Evolutionary conservation across 2,113 vertebrate species (phyloP).

Genomic region (Dromas ardeola): DNA sequence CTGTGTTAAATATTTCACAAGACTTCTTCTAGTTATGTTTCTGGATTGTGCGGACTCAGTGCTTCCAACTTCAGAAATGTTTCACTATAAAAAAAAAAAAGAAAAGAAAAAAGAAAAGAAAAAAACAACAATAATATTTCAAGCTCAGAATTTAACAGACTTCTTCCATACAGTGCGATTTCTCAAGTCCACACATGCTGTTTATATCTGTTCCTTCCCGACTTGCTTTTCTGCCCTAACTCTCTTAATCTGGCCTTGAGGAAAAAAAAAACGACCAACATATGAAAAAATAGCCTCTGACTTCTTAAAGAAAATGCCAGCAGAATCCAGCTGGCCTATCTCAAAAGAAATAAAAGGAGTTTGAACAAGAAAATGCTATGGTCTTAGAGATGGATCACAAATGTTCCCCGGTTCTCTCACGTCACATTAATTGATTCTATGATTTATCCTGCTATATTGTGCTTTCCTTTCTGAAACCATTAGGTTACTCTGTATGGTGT

Average conservation of each 20-base stretch:
- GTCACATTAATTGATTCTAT: background rate
- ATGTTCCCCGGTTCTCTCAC: background rate
- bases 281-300: background rate
- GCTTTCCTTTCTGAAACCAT: background rate
- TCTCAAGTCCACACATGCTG: background rate
- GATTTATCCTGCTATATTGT: fast-evolving
- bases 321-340: background rate
- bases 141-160: background rate
- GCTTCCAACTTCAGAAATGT: background rate
- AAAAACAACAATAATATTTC: background rate
- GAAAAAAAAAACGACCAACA: background rate
- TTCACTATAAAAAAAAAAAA: background rate
- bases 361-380: background rate
- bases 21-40: background rate
- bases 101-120: background rate
- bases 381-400: background rate
- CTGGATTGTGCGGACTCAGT: background rate
- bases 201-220: background rate
- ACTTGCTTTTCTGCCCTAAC: background rate
- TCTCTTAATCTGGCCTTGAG: background rate
- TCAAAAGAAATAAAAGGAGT: background rate
- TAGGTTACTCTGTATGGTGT: fast-evolving
- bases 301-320: background rate
- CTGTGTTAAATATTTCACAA: background rate
- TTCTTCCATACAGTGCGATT: background rate